phyloP scores from a whole-genome alignment of 2,797 vertebrate species.

The Syndactyla subalaris region DNA sequence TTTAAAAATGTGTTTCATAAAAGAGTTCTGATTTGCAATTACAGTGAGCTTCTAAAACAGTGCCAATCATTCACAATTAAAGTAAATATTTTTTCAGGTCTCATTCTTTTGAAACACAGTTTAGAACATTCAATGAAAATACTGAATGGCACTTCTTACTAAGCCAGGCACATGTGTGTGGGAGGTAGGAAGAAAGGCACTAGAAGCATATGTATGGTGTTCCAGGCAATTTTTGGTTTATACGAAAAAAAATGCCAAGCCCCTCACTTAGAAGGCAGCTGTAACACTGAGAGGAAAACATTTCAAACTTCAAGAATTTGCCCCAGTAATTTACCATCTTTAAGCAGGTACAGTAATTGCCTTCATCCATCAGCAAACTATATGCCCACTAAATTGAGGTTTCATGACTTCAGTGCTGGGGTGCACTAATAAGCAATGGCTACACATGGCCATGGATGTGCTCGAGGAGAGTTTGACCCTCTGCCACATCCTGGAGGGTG shows the following conservation, averaged over 20 bases:
- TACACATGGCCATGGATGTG: neutral
- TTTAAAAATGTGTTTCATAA: neutral
- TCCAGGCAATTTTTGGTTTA: neutral
- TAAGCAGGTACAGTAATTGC: neutral
- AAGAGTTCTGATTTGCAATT: neutral
- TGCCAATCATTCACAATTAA: slow-evolving; percentile 19
- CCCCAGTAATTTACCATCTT: neutral
- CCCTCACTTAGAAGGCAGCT: neutral
- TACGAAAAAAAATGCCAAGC: neutral
- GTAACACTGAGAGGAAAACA: neutral
- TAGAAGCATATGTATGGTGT: neutral
- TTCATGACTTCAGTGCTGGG: neutral
- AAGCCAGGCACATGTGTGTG: neutral
- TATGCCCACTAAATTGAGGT: neutral
- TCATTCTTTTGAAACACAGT: slow-evolving; percentile 26
- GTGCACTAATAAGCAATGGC: neutral
- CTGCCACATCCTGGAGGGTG: neutral
- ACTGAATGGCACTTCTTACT: neutral
- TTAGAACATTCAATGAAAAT: slow-evolving; percentile 45
- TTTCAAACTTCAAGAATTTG: neutral
- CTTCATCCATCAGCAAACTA: neutral
- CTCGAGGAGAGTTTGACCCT: fast-evolving
- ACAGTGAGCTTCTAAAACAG: neutral
- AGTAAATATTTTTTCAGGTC: slow-evolving; percentile 66
- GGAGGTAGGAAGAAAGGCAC: neutral